phyloP scores from a whole-genome alignment of 2,888 invertebrate genomes.

The Scaeva pyrastri region DNA sequence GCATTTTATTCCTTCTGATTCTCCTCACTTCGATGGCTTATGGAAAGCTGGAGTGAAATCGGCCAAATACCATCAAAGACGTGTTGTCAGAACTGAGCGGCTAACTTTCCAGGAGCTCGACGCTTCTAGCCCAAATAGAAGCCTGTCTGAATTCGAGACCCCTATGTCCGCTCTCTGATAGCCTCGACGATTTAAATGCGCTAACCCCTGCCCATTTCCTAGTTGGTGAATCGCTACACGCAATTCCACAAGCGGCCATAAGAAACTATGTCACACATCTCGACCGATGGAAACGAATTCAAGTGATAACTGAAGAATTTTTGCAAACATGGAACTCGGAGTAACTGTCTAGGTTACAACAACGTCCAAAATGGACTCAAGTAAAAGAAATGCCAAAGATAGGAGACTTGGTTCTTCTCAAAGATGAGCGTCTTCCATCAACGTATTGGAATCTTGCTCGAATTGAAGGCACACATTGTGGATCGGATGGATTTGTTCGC shows the following conservation, averaged over 20 bases:
- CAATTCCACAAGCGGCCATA: no score
- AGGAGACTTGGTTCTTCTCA: slow-evolving; percentile 26
- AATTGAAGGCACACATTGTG: slow-evolving; percentile 2
- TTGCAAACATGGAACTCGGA: slow-evolving; percentile 20
- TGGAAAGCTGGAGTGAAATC: slow-evolving; percentile 18
- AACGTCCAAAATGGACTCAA: slow-evolving; percentile 48
- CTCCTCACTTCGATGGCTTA: slow-evolving; percentile 35
- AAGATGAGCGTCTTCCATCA: slow-evolving; percentile 12
- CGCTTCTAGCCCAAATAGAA: no score
- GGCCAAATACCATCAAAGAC: slow-evolving; percentile 27
- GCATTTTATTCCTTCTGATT: slow-evolving; percentile 33
- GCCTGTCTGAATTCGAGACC: no score
- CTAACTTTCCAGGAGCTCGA: slow-evolving; percentile 34
- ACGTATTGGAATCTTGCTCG: slow-evolving; percentile 5
- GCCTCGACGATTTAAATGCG: no score
- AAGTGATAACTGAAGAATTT: slow-evolving; percentile 4
- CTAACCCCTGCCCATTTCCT: no score
- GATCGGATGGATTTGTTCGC: slow-evolving; percentile 55
- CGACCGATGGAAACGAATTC: slow-evolving; percentile 27
- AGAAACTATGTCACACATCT: neutral
- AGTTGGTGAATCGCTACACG: no score
- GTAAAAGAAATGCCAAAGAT: neutral
- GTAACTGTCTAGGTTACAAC: slow-evolving; percentile 10
- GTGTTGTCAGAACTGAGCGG: no score
- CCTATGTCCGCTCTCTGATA: no score